These are phyloP conservation scores for Acanthopagrus latus DNA, from an alignment of 2,797 vertebrate genomes.

Conservation along the genomic window DNA sequence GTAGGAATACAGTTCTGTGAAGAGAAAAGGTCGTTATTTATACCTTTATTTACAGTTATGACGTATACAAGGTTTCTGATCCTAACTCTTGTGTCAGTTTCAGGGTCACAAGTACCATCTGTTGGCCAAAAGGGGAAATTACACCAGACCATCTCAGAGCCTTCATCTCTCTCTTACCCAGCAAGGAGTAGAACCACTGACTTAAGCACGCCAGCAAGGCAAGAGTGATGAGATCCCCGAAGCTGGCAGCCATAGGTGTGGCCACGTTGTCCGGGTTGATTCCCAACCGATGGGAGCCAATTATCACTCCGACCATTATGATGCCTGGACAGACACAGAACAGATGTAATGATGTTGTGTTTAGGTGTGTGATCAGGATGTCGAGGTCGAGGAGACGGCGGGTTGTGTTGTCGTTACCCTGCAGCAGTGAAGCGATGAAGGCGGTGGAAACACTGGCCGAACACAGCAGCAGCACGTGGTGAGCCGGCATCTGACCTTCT, in stretches of 20 bases:
- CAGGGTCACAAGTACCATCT: constrained; percentile 13
- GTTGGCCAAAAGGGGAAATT: constrained; percentile 14
- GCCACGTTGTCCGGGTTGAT: constrained; percentile 97
- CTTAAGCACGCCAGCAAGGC: constrained; percentile 93
- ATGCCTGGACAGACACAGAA: constrained; percentile 82
- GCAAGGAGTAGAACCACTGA: constrained; percentile 90
- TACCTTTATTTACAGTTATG: background rate
- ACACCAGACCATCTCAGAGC: background rate
- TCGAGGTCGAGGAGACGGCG: background rate
- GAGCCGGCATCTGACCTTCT: constrained; percentile 87
- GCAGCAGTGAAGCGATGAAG: constrained; percentile 92
- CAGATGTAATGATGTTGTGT: background rate
- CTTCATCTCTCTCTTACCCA: constrained; percentile 82
- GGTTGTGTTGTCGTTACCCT: constrained; percentile 84
- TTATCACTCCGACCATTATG: constrained; percentile 94
- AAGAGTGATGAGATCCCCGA: constrained; percentile 95
- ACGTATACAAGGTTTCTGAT: background rate
- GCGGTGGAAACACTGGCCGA: constrained; percentile 92
- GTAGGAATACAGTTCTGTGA: constrained; percentile 88
- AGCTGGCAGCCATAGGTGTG: constrained; percentile 95
- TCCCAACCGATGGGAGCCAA: constrained; percentile 92
- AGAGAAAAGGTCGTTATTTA: constrained; percentile 6
- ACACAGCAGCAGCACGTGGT: constrained; percentile 91
- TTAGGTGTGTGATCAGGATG: background rate
- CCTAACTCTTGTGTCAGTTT: background rate